Conservation (phyloP, 2,113 vertebrate genomes). For the Desmodus rotundus region DNA sequence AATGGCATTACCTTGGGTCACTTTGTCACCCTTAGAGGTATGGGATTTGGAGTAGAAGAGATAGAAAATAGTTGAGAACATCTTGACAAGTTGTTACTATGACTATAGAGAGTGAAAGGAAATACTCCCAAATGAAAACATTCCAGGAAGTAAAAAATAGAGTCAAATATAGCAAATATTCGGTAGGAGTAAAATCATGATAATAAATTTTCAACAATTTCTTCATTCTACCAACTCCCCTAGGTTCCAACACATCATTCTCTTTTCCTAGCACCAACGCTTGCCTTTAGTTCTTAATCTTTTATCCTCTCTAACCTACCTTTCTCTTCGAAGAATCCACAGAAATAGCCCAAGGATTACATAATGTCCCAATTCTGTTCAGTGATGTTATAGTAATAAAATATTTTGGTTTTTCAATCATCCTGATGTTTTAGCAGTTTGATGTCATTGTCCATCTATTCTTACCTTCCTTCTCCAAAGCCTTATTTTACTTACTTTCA, state of each 20-base stretch:
- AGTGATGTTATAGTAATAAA: neutral
- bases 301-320: neutral
- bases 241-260: neutral
- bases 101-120: neutral
- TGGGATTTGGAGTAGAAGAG: neutral
- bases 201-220: neutral
- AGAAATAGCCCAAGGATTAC: fast-evolving
- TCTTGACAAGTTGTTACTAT: neutral
- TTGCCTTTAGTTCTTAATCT: neutral
- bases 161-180: neutral
- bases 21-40: neutral
- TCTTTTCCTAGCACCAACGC: neutral
- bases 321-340: neutral
- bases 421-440: neutral
- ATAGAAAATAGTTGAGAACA: neutral
- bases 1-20: neutral
- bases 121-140: neutral
- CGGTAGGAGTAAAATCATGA: neutral
- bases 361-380: neutral
- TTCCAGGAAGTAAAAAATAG: neutral
- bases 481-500: neutral
- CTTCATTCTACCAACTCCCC: neutral
- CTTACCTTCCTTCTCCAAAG: neutral
- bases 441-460: neutral
- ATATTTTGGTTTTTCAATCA: neutral